Base-by-base conservation (phyloP, 1,140 invertebrate genomes). In the Nasonia giraulti region DNA sequence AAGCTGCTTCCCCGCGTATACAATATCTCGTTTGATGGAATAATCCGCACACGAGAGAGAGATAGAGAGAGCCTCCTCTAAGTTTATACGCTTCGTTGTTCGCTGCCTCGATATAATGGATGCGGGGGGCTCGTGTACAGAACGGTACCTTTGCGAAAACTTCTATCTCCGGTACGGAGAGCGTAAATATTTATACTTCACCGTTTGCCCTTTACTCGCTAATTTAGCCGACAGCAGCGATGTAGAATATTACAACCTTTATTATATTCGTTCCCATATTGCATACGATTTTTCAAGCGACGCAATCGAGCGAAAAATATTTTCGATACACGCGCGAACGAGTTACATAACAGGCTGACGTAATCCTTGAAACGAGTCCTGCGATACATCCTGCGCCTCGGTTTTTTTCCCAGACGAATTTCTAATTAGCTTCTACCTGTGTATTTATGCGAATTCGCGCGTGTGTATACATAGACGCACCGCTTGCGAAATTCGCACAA, bases 381-480 rank as follows among this genome's bases (percentile, higher is more conserved):
- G 55, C 20, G 20, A n/a, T 6, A 2, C 17, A 71, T 74, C 11
- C n/a, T 23, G 68, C 11, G 47, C 23, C 11, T 47, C 0, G 14
- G 14, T 62, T 73, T 80, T 79, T 66, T 66, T 80, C 78, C 20
- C 17, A 44, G 31, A 79, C 33, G 69, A 84, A 84, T 73, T 75
- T 50, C 17, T 40, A 62, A 74, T 76, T 40, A 84, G 69, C 40
- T 20, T 66, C 7, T 27, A 50, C 31, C n/a, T 20, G 77, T 17
- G 44, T 79, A 37, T 17, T 83, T 66, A 75, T 37, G 8, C 20
- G 33, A 37, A 37, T 37, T 47, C 73, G 33, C 73, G 37, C n/a
- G 20, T 5, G 3, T 47, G 17, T 44, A 55, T 62, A 62, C 4
- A 62, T 17, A n/a, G 14, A 17, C 1, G 6, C 14, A 7, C 6